These are phyloP conservation scores for Ictidomys tridecemlineatus DNA, from an alignment of 2,113 vertebrate species.

Conservation along the genomic window DNA sequence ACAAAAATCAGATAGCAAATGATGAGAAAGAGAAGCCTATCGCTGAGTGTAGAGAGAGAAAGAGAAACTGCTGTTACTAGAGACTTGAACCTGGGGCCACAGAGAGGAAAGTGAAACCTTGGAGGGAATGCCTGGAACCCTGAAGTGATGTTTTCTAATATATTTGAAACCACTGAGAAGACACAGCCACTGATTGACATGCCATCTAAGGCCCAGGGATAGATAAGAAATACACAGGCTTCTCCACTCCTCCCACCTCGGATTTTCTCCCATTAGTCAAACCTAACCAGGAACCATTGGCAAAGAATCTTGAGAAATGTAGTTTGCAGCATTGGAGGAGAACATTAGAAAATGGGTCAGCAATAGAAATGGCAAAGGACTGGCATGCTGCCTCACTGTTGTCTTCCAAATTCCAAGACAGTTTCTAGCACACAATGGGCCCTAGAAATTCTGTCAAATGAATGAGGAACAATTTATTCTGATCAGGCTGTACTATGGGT, in stretches of 20 bases:
- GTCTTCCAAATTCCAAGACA: neutral
- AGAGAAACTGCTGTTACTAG: neutral
- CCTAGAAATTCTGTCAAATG: neutral
- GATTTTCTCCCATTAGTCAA: neutral
- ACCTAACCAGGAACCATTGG: neutral
- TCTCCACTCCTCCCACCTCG: neutral
- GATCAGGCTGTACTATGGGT: neutral
- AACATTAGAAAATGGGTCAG: neutral
- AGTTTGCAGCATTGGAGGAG: neutral
- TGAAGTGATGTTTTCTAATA: neutral
- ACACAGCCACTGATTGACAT: neutral
- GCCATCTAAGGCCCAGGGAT: neutral
- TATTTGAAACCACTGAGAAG: neutral
- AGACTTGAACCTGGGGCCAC: neutral
- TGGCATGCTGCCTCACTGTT: neutral
- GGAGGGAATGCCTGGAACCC: neutral
- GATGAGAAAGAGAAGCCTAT: neutral
- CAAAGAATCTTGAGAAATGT: neutral
- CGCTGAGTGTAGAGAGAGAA: neutral
- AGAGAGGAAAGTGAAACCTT: neutral
- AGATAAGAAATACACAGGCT: neutral
- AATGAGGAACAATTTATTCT: neutral
- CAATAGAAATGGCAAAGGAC: neutral
- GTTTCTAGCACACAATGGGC: neutral
- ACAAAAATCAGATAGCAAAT: neutral